Conservation (phyloP, 2,797 vertebrate species). For the Erethizon dorsatum region DNA sequence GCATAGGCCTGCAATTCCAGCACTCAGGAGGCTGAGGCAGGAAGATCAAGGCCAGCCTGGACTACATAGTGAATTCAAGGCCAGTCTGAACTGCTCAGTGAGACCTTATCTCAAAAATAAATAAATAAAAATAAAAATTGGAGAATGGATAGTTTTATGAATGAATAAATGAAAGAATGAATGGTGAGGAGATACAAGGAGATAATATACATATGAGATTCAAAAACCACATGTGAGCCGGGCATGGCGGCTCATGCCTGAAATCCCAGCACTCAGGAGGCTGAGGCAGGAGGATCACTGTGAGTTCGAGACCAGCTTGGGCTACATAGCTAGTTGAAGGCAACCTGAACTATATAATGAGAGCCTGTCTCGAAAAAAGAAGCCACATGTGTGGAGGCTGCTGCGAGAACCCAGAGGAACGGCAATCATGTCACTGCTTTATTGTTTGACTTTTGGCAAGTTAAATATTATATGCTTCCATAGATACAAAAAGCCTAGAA, state of each 20-base stretch:
- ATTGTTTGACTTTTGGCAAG: slow-evolving; percentile 31
- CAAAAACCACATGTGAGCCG: background rate
- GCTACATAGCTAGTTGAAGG: too few species aligned
- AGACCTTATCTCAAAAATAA: background rate
- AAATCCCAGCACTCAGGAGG: too few species aligned
- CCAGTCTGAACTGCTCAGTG: background rate
- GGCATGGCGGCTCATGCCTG: too few species aligned
- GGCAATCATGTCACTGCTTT: background rate
- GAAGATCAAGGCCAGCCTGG: background rate
- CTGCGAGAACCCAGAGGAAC: background rate
- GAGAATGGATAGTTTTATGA: background rate
- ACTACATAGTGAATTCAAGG: background rate
- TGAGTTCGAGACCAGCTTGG: too few species aligned
- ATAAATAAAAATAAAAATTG: background rate
- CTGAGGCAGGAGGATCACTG: too few species aligned
- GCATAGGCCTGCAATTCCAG: background rate
- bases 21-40: background rate
- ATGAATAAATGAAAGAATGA: background rate
- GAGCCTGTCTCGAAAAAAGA: background rate
- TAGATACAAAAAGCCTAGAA: background rate
- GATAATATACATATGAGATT: background rate
- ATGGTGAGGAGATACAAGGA: background rate
- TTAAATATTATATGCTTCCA: background rate
- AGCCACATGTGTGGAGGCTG: background rate
- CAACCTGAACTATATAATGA: too few species aligned